These are phyloP conservation scores for Drosophila biarmipes DNA, from an alignment of 1,140 invertebrate genomes.

Conservation along the genomic window DNA sequence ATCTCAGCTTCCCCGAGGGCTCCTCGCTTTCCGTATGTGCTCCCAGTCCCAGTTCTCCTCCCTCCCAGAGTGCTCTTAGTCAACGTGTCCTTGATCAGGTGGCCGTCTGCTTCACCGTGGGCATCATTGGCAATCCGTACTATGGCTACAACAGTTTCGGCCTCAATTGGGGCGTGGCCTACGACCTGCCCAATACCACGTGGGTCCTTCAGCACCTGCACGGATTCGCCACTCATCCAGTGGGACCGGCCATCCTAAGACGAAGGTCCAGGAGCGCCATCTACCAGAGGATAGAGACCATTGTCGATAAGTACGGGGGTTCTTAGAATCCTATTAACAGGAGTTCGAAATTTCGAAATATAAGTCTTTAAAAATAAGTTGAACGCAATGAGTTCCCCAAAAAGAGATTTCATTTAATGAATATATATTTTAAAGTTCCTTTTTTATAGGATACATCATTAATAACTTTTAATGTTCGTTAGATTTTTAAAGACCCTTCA, in stretches of 20 bases:
- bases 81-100: slow-evolving; percentile 59
- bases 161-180: slow-evolving; percentile 90
- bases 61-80: slow-evolving; percentile 13
- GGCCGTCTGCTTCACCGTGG: slow-evolving; percentile 80
- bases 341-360: too few relatives aligned
- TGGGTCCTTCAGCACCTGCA: slow-evolving; percentile 86
- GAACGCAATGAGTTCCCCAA: too few relatives aligned
- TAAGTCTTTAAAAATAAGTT: too few relatives aligned
- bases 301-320: slow-evolving; percentile 85
- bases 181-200: slow-evolving; percentile 89
- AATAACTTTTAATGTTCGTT: too few relatives aligned
- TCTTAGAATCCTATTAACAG: too few relatives aligned
- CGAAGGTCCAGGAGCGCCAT: slow-evolving; percentile 86
- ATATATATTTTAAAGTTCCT: too few relatives aligned
- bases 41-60: neutral
- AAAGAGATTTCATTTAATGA: too few relatives aligned
- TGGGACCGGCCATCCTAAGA: slow-evolving; percentile 85
- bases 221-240: slow-evolving; percentile 78
- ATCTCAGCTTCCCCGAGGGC: slow-evolving; percentile 84
- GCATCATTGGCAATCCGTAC: slow-evolving; percentile 80
- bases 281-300: slow-evolving; percentile 86
- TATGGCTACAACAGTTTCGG: slow-evolving; percentile 76
- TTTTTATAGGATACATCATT: too few relatives aligned
- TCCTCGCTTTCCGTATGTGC: slow-evolving; percentile 80
- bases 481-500: too few relatives aligned